Evolutionary conservation across 2,888 invertebrate genomes (phyloP).

Genomic region (Hypomecis punctinalis): DNA sequence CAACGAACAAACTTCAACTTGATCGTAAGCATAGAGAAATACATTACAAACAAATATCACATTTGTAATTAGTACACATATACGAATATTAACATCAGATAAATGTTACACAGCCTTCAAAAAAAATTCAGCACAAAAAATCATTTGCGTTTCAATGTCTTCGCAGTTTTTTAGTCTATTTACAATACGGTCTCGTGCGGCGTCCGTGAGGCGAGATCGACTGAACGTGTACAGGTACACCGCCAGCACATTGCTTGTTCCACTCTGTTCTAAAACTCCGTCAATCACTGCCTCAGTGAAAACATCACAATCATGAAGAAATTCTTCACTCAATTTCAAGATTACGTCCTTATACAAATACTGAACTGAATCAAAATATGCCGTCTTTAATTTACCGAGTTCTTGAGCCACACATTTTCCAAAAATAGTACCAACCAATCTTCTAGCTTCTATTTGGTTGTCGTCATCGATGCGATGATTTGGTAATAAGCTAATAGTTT

Average conservation of each 20-base stretch:
- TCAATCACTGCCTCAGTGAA: neutral
- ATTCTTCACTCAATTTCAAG: neutral
- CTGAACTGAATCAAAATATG: slow-evolving; percentile 10
- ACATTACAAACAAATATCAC: too few relatives aligned
- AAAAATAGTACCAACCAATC: slow-evolving; percentile 56
- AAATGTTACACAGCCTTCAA: neutral
- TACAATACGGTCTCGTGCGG: neutral
- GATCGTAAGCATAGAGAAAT: too few relatives aligned
- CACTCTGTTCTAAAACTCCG: neutral
- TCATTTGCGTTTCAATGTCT: slow-evolving; percentile 5
- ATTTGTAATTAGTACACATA: too few relatives aligned
- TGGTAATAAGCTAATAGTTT: slow-evolving; percentile 38
- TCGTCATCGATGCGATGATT: slow-evolving; percentile 36
- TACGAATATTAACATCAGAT: neutral
- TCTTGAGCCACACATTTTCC: slow-evolving; percentile 47
- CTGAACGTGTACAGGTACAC: neutral
- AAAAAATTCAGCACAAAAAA: slow-evolving; percentile 1
- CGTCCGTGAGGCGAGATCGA: neutral
- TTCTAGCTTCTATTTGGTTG: slow-evolving; percentile 49
- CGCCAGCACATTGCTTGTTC: neutral
- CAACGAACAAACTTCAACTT: too few relatives aligned
- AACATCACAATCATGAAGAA: neutral
- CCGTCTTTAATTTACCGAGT: neutral
- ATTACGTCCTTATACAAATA: neutral
- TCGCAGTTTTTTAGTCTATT: slow-evolving; percentile 4